Conservation (phyloP, 2,797 vertebrate genomes). For the Gastrophryne carolinensis region DNA sequence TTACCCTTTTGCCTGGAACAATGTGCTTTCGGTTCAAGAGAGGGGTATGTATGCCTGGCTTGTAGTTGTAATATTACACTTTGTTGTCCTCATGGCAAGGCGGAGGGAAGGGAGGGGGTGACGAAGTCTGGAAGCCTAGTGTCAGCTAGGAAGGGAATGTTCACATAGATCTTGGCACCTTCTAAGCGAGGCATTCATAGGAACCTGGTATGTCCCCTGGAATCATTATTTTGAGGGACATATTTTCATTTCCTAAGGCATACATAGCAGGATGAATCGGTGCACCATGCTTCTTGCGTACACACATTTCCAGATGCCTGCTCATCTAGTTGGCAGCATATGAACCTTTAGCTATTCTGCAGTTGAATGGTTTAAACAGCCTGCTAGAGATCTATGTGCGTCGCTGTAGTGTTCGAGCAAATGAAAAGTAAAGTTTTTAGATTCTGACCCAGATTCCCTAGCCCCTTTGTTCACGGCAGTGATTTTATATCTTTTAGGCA, state of each 20-base stretch:
- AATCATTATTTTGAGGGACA: slow-evolving; percentile 1
- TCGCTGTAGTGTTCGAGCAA: slow-evolving; percentile 44
- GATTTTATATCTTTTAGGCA: slow-evolving; percentile 22
- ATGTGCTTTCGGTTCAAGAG: slow-evolving; percentile 29
- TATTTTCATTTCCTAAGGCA: slow-evolving; percentile 34
- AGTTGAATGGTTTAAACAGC: slow-evolving; percentile 43
- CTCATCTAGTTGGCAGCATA: slow-evolving; percentile 54
- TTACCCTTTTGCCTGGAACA: not conserved
- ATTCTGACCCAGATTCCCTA: slow-evolving; percentile 45
- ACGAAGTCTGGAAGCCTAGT: slow-evolving; percentile 32
- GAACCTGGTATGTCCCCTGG: not conserved
- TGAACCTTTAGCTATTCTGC: slow-evolving; percentile 48
- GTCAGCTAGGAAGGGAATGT: slow-evolving; percentile 43
- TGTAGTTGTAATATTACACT: not conserved
- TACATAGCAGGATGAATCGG: slow-evolving; percentile 33
- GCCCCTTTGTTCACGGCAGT: slow-evolving; percentile 17
- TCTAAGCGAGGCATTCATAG: not conserved
- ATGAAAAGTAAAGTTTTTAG: slow-evolving; percentile 55
- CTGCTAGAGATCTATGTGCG: slow-evolving; percentile 48
- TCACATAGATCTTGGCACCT: slow-evolving; percentile 28
- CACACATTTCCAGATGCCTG: slow-evolving; percentile 48
- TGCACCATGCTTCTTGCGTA: slow-evolving; percentile 30
- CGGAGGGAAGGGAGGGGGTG: slow-evolving; percentile 14
- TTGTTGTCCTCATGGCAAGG: not conserved
- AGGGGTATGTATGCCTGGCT: slow-evolving; percentile 22